Conservation (phyloP, 2,888 invertebrate genomes). For the Ferrisia virgata region DNA sequence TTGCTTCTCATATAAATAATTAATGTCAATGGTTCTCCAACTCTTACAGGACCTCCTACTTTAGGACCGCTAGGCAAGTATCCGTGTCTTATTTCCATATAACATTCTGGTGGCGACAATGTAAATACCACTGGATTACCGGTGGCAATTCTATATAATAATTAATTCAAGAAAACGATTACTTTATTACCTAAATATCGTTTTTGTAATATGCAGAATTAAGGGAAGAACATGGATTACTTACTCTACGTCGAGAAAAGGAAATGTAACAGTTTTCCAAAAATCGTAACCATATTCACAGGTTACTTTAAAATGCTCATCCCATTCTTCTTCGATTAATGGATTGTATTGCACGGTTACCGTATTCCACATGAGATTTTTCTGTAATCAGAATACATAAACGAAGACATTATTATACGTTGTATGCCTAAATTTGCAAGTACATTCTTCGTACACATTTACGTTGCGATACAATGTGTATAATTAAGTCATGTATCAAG, state of each 20-base stretch:
- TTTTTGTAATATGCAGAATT: neutral
- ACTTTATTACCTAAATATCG: no score
- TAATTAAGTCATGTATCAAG: neutral
- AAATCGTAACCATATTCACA: slow-evolving; percentile 95
- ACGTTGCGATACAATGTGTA: neutral
- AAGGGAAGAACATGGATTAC: slow-evolving; percentile 54
- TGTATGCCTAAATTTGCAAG: neutral
- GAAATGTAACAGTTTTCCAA: slow-evolving; percentile 94
- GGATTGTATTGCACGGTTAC: slow-evolving; percentile 92
- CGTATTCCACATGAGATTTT: slow-evolving; percentile 96
- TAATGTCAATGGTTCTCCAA: slow-evolving; percentile 86
- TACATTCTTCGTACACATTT: neutral
- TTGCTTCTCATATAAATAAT: slow-evolving; percentile 93
- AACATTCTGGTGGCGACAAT: slow-evolving; percentile 87
- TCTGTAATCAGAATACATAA: slow-evolving; percentile 57
- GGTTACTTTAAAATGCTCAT: slow-evolving; percentile 92
- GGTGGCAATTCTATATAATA: slow-evolving; percentile 74
- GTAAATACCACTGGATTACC: slow-evolving; percentile 93
- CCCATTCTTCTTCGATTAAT: slow-evolving; percentile 87
- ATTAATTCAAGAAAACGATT: no score
- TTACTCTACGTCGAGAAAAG: slow-evolving; percentile 91
- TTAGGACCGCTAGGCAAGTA: slow-evolving; percentile 82
- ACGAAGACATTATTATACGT: neutral
- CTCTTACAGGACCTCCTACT: slow-evolving; percentile 83
- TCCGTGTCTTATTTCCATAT: slow-evolving; percentile 91